Evolutionary conservation across 2,888 invertebrate genomes (phyloP), one percentile per base, ranked within the genome.

Genomic region (Pandemis heparana): DNA sequence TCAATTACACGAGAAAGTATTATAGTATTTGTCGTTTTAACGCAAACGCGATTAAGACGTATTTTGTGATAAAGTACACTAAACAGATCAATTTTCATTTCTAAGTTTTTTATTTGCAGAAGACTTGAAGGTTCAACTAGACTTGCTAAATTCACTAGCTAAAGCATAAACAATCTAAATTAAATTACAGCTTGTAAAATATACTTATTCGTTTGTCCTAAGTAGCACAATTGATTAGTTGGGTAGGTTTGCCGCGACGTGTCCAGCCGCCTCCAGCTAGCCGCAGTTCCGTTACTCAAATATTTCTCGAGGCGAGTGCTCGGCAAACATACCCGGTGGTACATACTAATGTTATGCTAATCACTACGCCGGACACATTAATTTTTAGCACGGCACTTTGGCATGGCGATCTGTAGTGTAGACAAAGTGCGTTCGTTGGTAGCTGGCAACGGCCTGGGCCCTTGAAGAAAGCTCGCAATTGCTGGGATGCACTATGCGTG

Each of bases 341-440:
- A 88, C 92, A 91, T 92, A 92, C 89, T 90, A 92, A 92, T 92
- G 91, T 76, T 84, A 91, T 91, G 92, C 90, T 92, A 91, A 91
- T 90, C 83, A 89, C 87, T 89, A 90, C 90, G 89, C 86, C 82
- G 82, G 86, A 85, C 89, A 89, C 92, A 92, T 91, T 91, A 90
- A 92, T 92, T 91, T 59, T 88, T 80, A 86, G 85, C 87, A 90
- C 89, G 91, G 89, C 88, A 89, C 87, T 89, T 89, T 86, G 82
- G 84, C 84, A 84, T 81, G 80, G 82, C 84, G 78, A 82, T 80
- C 81, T 83, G 77, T 79, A 82, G 81, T 83, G 77, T 79, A 82
- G 81, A 85, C 87, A 85, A 85, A 88, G 82, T 82, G 82, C 80
- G 81, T 80, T 87, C 10, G 43, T 39, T 38, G 67, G 23, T 83